Conservation (phyloP, 1,140 invertebrate genomes). For the Bombus pyrosoma region DNA sequence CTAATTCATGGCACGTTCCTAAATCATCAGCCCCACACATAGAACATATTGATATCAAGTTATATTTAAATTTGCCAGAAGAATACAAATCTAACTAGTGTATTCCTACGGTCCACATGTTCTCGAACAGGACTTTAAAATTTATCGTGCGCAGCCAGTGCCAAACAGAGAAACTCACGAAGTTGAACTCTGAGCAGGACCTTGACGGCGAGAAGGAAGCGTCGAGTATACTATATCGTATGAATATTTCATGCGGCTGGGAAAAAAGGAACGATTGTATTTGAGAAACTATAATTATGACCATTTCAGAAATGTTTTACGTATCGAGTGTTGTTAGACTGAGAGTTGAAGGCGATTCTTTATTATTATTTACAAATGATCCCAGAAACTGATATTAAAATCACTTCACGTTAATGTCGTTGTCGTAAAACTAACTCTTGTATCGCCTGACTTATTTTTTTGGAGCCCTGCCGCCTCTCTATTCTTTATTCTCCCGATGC, state of each 20-base stretch:
- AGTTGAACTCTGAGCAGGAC: background rate
- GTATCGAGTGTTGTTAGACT: background rate
- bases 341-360: conserved; percentile 5
- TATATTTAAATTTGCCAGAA: background rate
- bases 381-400: background rate
- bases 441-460: background rate
- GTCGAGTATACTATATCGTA: background rate
- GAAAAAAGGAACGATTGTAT: conserved; percentile 1
- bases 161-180: background rate
- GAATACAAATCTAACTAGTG: background rate
- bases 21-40: background rate
- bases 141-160: background rate
- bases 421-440: conserved; percentile 11
- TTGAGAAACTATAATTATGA: conserved; percentile 5
- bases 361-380: conserved; percentile 27
- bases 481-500: background rate
- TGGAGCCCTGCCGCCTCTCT: background rate
- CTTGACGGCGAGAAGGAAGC: background rate
- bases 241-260: conserved; percentile 25
- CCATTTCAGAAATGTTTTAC: background rate
- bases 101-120: background rate
- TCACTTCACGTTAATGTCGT: conserved; percentile 22
- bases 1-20: background rate
- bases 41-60: background rate
- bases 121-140: background rate